Base-by-base conservation (phyloP, 2,797 vertebrate species). In the Danio aesculapii region DNA sequence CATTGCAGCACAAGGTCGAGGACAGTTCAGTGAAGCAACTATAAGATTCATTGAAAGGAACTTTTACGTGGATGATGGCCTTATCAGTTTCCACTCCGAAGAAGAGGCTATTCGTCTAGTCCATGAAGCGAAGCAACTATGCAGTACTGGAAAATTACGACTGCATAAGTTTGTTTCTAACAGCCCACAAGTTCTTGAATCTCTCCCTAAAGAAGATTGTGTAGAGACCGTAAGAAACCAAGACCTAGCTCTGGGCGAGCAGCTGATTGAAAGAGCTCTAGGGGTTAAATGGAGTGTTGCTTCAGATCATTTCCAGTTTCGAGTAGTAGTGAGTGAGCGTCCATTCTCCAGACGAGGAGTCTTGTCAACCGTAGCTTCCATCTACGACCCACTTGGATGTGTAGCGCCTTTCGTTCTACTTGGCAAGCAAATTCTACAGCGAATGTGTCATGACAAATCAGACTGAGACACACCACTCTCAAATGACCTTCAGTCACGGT, bases 51-150 rank as follows among this genome's bases (percentile, higher is more conserved):
- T 81, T 19, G 63, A 81, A 81, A 75, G 53, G 12, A 70, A 70
- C 3, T 69, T 75, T 53, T 79, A 79, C 2, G 70, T 83, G 10
- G 81, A 79, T 69, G 76, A 83, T 73, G 82, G 76, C 0, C 7
- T 79, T 19, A 46, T 17, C 8, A 83, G 82, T 58, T 14, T 83
- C 7, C 9, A 8, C 9, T 46, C 75, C 4, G 14, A 10, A 10
- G 46, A 53, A 4, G 21, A 73, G 39, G 68, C 81, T 4, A 82
- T 82, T 7, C 12, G 14, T 5, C 6, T 82, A 7, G 47, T 82
- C 5, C 39, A 8, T 2, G 58, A 62, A 62, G 59, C 21, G 11
- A 62, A 11, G 39, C n/a, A 61, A 8, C 58, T 61, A 5, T 61
- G 58, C 17, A 61, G 58, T 21, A 19, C 58, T 21, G 58, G 58